Conservation (phyloP, 2,888 invertebrate genomes). For the Gari tellinella region DNA sequence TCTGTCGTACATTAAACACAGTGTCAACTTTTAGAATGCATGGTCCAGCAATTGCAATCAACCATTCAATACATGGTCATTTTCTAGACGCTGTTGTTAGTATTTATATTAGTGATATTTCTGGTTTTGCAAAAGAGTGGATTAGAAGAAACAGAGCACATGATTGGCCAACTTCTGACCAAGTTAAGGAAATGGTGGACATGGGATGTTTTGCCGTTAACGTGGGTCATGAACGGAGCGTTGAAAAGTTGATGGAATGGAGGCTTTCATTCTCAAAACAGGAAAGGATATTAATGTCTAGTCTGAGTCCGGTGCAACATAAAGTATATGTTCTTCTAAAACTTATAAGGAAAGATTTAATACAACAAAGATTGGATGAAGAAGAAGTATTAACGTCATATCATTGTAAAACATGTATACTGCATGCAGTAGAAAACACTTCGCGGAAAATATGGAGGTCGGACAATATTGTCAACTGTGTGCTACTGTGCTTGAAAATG, state of each 20-base stretch:
- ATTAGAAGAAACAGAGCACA: neutral
- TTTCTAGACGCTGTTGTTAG: neutral
- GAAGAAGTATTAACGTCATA: constrained; percentile 4
- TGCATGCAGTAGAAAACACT: neutral
- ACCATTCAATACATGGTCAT: too few species aligned
- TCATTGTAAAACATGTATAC: constrained; percentile 7
- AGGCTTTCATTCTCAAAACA: constrained; percentile 21
- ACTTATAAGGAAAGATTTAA: constrained; percentile 15
- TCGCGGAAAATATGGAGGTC: neutral
- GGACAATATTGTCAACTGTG: neutral
- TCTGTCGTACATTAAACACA: neutral
- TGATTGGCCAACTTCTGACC: neutral
- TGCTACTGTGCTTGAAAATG: neutral
- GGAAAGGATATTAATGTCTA: constrained; percentile 30
- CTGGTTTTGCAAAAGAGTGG: constrained; percentile 6
- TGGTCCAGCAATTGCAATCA: constrained; percentile 1
- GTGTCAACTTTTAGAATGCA: neutral
- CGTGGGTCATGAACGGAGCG: constrained; percentile 5
- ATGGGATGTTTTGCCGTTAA: constrained; percentile 1
- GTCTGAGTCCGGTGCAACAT: constrained; percentile 19
- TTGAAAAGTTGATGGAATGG: constrained; percentile 15
- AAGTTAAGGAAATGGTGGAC: neutral
- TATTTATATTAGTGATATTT: neutral
- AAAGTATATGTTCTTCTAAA: constrained; percentile 32
- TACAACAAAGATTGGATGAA: constrained; percentile 9